A percentile compares a stretch with the other conserved stretches of the same genome.
Evolutionary conservation across 35 echinoderm and acorn worm genomes (phyloP).

Genomic region (Anneissia japonica): DNA sequence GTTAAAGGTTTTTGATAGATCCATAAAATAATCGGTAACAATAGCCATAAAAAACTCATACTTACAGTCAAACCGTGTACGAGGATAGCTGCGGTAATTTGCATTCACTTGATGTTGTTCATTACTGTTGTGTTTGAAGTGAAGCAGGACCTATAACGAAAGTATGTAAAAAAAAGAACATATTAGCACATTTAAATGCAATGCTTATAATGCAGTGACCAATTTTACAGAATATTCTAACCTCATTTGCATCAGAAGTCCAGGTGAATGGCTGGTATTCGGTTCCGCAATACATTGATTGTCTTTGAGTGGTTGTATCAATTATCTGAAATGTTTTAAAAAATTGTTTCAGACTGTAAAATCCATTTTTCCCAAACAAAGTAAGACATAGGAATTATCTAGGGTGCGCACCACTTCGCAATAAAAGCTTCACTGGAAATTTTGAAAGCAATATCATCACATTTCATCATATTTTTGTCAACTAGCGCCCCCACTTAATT

Average conservation of each 20-base stretch:
- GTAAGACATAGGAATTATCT: too few species aligned
- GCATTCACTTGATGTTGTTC: conserved; percentile 28
- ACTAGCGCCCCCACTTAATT: too few species aligned
- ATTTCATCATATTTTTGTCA: too few species aligned
- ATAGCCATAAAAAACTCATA: too few species aligned
- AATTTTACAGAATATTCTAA: not conserved
- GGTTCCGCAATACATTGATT: conserved; percentile 43
- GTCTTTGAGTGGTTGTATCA: conserved; percentile 51
- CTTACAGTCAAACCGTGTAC: not conserved
- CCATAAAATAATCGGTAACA: too few species aligned
- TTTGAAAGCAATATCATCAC: too few species aligned
- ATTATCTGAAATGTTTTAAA: conserved; percentile 24
- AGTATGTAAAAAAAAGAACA: not conserved
- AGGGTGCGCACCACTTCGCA: too few species aligned
- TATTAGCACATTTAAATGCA: not conserved
- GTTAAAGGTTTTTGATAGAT: too few species aligned
- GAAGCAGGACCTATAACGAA: conserved; percentile 36
- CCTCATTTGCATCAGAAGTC: conserved; percentile 72
- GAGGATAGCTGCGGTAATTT: not conserved
- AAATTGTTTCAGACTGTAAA: too few species aligned
- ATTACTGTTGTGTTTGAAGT: conserved; percentile 39
- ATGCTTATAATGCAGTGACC: not conserved
- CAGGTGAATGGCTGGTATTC: conserved; percentile 34
- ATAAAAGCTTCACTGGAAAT: too few species aligned
- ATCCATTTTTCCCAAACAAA: too few species aligned